Evolutionary conservation across 2,113 vertebrate genomes (phyloP).

Genomic region (Gymnarchus niloticus): DNA sequence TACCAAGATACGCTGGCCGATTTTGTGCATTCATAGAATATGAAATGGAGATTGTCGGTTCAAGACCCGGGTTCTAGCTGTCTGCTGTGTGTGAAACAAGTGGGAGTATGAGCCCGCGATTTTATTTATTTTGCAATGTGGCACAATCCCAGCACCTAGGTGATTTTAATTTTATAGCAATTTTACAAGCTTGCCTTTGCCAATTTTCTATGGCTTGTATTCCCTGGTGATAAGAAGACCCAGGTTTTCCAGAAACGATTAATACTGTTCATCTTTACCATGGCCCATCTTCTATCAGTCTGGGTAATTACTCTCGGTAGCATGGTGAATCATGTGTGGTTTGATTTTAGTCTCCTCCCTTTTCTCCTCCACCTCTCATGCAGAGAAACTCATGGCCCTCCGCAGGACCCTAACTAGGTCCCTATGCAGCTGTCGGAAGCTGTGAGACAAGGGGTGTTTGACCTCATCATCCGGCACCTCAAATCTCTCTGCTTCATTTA

Average conservation of each 20-base stretch:
- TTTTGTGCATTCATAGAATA: neutral
- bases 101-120: slow-evolving; percentile 33
- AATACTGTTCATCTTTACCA: slow-evolving; percentile 31
- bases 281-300: slow-evolving; percentile 9
- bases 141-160: slow-evolving; percentile 33
- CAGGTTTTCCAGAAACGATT: slow-evolving; percentile 37
- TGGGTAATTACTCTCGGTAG: slow-evolving; percentile 36
- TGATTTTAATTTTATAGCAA: slow-evolving; percentile 40
- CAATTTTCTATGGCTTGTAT: slow-evolving; percentile 38
- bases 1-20: neutral
- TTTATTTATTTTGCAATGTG: neutral
- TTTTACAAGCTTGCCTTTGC: slow-evolving; percentile 41
- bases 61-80: neutral
- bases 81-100: neutral
- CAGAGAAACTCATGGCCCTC: slow-evolving; percentile 7
- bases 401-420: slow-evolving; percentile 14
- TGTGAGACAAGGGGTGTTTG: slow-evolving; percentile 1
- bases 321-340: slow-evolving; percentile 29
- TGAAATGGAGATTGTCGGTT: neutral
- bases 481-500: slow-evolving; percentile 52
- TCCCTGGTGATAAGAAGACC: slow-evolving; percentile 29
- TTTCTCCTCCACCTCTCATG: slow-evolving; percentile 41
- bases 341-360: slow-evolving; percentile 37
- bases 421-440: neutral
- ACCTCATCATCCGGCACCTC: slow-evolving; percentile 31